Base-by-base conservation (phyloP, 37 sponge, comb jelly and placozoan genomes). In the Hexactinellida sp. region DNA sequence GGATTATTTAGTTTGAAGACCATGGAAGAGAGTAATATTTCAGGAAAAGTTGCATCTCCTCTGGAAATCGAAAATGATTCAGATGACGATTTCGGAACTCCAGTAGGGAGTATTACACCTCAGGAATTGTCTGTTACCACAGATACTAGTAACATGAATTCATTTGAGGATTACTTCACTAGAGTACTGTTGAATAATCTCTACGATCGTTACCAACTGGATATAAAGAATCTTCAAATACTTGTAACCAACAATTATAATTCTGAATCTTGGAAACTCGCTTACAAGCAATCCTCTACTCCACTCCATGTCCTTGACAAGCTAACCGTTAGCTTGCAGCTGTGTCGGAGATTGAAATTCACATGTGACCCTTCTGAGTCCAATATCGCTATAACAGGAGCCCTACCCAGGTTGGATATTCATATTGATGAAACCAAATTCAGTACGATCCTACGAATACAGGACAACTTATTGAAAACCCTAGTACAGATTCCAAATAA, bases 301-400 rank as follows among this genome's bases (percentile, higher is more conserved):
- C 76, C 76, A 23, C 13, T 63, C 5, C 76, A 63, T 23, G 76
- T 63, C 34, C 76, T 63, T 28, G 76, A 63, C 30, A 63, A 63
- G 76, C 13, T 63, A 63, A 63, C 76, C 5, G 76, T 63, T 63
- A 25, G 76, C 13, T 23, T 63, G 5, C 76, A 63, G 76, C 76
- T 63, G 28, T 63, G 76, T 63, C 25, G 76, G 28, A 10, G 76
- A 1, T 23, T 63, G 76, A 63, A 23, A n/a, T 63, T 63, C 30
- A 63, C 76, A n/a, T 63, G 76, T n/a, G 76, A 63, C 13, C 76
- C 76, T n/a, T 63, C 76, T 25, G 76, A 63, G 76, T 63, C 76
- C 3, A 63, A 63, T 63, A 63, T 63, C 34, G 76, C 76, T n/a
- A 63, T 63, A 32, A 63, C 76, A 7, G 76, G 76, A 28, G 76